Conservation (phyloP, 2,797 vertebrate genomes). For the Aplochiton taeniatus region DNA sequence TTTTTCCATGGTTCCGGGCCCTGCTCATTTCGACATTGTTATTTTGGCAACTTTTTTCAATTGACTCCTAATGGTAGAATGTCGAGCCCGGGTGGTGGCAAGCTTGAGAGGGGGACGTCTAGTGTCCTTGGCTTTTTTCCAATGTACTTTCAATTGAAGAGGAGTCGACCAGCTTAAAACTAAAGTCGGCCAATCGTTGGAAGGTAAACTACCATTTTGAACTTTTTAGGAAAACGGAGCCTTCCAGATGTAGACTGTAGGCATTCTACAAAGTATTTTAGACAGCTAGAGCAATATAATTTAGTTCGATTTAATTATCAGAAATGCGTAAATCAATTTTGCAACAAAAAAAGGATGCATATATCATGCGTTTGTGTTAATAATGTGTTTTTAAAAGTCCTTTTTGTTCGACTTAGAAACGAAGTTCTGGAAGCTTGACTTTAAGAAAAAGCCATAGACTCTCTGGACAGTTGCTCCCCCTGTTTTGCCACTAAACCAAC, state of each 20-base stretch:
- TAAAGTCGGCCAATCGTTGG: too few relatives aligned
- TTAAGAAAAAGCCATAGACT: too few relatives aligned
- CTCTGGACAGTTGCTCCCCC: not conserved
- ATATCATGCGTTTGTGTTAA: not conserved
- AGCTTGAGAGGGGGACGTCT: conserved; percentile 25
- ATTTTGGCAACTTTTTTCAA: conserved; percentile 74
- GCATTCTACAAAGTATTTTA: too few relatives aligned
- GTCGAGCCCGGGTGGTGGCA: conserved; percentile 42
- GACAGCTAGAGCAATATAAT: too few relatives aligned
- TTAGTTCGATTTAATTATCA: too few relatives aligned
- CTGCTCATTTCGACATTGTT: conserved; percentile 60
- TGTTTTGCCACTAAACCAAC: not conserved
- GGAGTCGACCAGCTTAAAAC: too few relatives aligned
- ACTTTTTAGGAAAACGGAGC: too few relatives aligned
- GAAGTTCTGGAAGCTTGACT: not conserved
- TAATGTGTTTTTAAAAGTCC: too few relatives aligned
- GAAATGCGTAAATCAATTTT: not conserved
- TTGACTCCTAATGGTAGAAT: conserved; percentile 75
- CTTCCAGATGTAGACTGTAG: too few relatives aligned
- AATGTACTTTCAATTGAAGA: too few relatives aligned
- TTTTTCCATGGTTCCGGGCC: conserved; percentile 62
- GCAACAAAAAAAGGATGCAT: not conserved
- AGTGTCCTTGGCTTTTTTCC: conserved; percentile 21
- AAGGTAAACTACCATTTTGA: too few relatives aligned
- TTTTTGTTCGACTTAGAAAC: too few relatives aligned